Conservation (phyloP, 2,797 vertebrate genomes). For the Coranthus polyacanthus region DNA sequence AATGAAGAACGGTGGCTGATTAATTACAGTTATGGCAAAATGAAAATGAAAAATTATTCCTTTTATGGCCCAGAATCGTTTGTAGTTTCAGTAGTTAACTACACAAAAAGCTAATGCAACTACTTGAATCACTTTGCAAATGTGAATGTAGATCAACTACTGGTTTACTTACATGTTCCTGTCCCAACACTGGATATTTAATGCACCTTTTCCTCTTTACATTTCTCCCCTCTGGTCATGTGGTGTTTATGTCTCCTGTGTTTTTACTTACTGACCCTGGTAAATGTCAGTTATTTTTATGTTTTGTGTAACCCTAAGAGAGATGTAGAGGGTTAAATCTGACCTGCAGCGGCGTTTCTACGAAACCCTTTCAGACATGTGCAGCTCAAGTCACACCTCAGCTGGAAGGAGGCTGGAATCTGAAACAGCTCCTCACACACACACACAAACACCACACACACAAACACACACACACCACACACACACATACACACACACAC, state of each 20-base stretch:
- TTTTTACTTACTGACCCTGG: not conserved
- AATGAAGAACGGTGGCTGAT: no score
- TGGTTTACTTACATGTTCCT: no score
- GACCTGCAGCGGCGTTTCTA: conserved; percentile 2
- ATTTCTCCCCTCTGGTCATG: not conserved
- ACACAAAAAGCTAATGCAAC: no score
- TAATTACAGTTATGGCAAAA: no score
- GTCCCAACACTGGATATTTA: no score
- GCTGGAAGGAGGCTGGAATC: conserved; percentile 20
- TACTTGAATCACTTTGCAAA: no score
- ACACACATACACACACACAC: not conserved
- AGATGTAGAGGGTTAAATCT: not conserved
- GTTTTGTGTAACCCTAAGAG: not conserved
- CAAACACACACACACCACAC: not conserved
- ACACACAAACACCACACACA: not conserved
- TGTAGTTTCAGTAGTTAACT: no score
- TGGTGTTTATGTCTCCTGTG: no score
- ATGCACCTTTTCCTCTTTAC: not conserved
- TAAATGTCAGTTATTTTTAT: not conserved
- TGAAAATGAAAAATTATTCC: no score
- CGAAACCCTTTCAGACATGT: conserved; percentile 29
- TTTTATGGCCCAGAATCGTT: no score
- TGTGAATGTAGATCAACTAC: no score
- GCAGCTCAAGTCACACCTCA: conserved; percentile 42
- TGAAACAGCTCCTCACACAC: not conserved